Conservation (phyloP, 2,797 vertebrate genomes). For the Denticeps clupeoides region DNA sequence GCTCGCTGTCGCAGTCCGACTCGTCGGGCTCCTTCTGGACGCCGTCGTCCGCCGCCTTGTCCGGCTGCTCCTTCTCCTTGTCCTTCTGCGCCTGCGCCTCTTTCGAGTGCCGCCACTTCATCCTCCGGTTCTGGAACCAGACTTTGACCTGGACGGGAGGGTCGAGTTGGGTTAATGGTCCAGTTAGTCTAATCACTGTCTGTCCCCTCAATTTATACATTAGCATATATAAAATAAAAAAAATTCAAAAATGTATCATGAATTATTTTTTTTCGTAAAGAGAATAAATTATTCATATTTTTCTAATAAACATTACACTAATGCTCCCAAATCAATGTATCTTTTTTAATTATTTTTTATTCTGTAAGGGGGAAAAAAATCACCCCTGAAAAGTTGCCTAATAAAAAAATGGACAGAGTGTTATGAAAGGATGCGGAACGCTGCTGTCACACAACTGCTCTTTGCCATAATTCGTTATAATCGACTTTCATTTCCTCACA, state of each 20-base stretch:
- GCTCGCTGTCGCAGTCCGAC: constrained; percentile 80
- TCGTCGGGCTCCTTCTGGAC: constrained; percentile 64
- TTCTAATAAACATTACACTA: too few species aligned
- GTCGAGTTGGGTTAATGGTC: too few species aligned
- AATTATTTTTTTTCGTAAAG: too few species aligned
- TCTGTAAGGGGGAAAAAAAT: too few species aligned
- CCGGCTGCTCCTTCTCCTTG: constrained; percentile 77
- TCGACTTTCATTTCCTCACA: constrained; percentile 61
- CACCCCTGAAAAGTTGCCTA: not conserved
- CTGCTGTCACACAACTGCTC: constrained; percentile 11
- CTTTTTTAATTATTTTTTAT: too few species aligned
- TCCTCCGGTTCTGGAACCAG: constrained; percentile 93
- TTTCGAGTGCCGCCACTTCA: constrained; percentile 97
- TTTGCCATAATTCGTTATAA: constrained; percentile 34
- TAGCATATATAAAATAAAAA: too few species aligned
- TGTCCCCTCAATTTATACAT: too few species aligned
- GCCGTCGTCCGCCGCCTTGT: constrained; percentile 50
- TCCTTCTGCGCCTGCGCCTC: constrained; percentile 96
- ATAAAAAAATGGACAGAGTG: not conserved
- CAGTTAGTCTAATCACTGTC: too few species aligned
- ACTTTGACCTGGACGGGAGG: constrained; percentile 72
- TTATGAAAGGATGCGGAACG: constrained; percentile 16
- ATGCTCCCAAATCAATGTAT: too few species aligned
- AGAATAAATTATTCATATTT: too few species aligned
- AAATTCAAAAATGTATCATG: too few species aligned